Evolutionary conservation across 1,140 invertebrate genomes (phyloP), one percentile per base, ranked within the genome.

Genomic region (Drosophila sp.): DNA sequence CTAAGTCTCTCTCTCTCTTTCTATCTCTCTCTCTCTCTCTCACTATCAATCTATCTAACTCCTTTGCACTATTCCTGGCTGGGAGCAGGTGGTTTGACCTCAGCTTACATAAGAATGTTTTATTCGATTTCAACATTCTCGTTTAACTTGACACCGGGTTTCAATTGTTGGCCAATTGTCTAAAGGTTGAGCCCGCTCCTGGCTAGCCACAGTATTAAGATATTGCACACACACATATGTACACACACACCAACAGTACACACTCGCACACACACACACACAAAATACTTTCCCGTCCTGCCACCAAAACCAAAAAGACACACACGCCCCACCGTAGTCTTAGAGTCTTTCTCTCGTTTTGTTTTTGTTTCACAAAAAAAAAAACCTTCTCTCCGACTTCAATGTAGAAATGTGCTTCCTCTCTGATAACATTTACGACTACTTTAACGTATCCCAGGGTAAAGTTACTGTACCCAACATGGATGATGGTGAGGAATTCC

Each of bases 391-490:
- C 86, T 90, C 77, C 85, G 80, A 84, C 79, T 86, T 62, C 38
- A 63, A 90, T 87, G 92, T 93, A 98, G 98, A 96, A 10, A 95
- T 95, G 93, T 96, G 96, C 94, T 93, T 95, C 80, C 95, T 99
- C 90, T 95, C 96, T 90, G 94, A 97, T 93, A 95, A 98, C 93
- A 95, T 97, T 93, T 94, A 94, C 93, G 96, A 96, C 93, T 99
- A 98, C 94, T 94, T 95, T 94, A 99, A 97, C 95, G 96, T 99
- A 91, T 95, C 98, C 93, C 98, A 99, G 95, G 99, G 98, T 94
- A 98, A 98, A 95, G 96, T 97, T 75, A 97, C 96, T 80, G 98
- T 99, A 92, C 97, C 98, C 86, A 96, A 95, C 92, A 96, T 99
- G 71, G 98, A 99, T 94, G 99, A 99, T 93, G 96, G 95, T 87